Evolutionary conservation across 2,797 vertebrate species (phyloP), one percentile per base, ranked within the genome.

Genomic region (Columba guinea): DNA sequence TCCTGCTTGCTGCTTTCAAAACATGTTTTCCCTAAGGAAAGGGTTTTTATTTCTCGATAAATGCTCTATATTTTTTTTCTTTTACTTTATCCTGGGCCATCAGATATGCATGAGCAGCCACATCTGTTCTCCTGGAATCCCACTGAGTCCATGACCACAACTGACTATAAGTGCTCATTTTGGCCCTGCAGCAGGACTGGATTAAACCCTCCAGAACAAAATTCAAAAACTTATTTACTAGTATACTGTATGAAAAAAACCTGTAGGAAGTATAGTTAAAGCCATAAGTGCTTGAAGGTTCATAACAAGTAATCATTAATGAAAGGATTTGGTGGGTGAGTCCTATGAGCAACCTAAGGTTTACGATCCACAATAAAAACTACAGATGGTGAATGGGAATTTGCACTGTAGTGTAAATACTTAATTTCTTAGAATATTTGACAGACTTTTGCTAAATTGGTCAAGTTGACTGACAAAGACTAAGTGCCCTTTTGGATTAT

Each of bases 281-380:
- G 5, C 11, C 74, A 15, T 73, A 85, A 77, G 27, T 74, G 8
- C 39, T 59, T 71, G 55, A 71, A 76, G 13, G 21, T 22, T 88
- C 60, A 44, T 87, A 69, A 39, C 6, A 68, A 85, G 34, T 52
- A 70, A 53, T 65, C 24, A 59, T 79, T 79, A 55, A 35, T 51
- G 28, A 56, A 58, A 30, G 4, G 11, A 30, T 67, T 71, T 3
- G 13, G 4, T 18, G 1, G 1, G 1, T 5, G 12, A 32, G 21
- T 75, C 6, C 18, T 39, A 48, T 34, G 14, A 7, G 28, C 44
- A 37, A 53, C 5, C 15, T 79, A 39, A 56, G 10, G 8, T 84
- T 65, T 75, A 16, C 15, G 84, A 32, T 78, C 58, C 41, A 9
- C 53, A 23, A 49, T n/a, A 60, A 85, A 68, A 16, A 26, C 30